Conservation (phyloP, 35 echinoderm and acorn worm genomes). For the Eucidaris tribuloides region DNA sequence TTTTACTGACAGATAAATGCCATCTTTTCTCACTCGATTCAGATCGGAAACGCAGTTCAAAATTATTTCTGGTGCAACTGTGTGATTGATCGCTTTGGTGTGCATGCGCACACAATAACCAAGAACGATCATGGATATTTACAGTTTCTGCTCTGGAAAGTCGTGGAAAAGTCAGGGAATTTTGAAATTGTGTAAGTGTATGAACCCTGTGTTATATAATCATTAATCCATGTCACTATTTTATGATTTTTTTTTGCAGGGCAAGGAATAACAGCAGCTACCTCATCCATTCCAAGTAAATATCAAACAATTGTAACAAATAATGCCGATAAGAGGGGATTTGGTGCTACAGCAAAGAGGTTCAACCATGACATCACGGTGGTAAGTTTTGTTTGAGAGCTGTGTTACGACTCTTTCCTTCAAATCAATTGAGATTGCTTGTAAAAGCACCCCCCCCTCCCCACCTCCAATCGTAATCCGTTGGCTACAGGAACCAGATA, state of each 20-base stretch:
- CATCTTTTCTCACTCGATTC: too few species aligned
- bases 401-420: too few species aligned
- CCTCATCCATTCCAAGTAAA: conserved; percentile 93
- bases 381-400: too few species aligned
- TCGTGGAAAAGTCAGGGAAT: neutral
- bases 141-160: neutral
- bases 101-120: neutral
- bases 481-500: too few species aligned
- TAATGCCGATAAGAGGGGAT: conserved; percentile 83
- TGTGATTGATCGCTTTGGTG: neutral
- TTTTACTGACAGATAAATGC: too few species aligned
- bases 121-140: neutral
- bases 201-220: neutral
- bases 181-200: neutral
- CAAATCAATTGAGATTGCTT: too few species aligned
- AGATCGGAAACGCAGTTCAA: too few species aligned
- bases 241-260: conserved; percentile 42
- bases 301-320: conserved; percentile 89
- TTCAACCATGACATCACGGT: conserved; percentile 67
- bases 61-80: neutral
- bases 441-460: too few species aligned
- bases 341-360: conserved; percentile 72
- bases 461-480: too few species aligned
- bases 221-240: neutral
- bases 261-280: conserved; percentile 71